Evolutionary conservation across 2,888 invertebrate genomes (phyloP), one percentile per base, ranked within the genome.

Genomic region (Heliconius charithonia): DNA sequence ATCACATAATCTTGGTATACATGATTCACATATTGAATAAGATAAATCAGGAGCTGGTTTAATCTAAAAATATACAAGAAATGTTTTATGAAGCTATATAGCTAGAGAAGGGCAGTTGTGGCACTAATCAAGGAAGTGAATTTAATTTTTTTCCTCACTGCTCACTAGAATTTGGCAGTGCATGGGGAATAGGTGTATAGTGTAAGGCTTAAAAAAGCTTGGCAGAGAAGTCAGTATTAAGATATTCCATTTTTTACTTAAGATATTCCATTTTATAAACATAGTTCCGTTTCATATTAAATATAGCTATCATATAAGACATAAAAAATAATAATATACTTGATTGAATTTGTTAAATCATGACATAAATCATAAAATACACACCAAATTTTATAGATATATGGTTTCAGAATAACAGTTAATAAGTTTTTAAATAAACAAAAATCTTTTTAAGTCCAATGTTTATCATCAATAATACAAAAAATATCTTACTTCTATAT

Each of bases 21-120:
- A 94, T 0, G 32, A n/a, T 0, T 88, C 87, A 82, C 94, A 94
- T 62, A 94, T 93, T 22, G 86, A 85, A 80, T 88, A 87, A 4
- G 80, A 81, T 16, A 83, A 70, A 3, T 81, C 79, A 70, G 70
- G 83, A 81, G 0, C 82, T 75, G 84, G 83, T 10, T 79, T 80
- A 27, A 92, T 85, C 91, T 93, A 85, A 19, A 87, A 83, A 69
- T 32, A n/a, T n/a, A n/a, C 29, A 56, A 66, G 7, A 32, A 66
- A 12, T n/a, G 10, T 37, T 41, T 22, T 41, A 69, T 69, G 6
- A 69, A 13, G 16, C 41, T 51, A 22, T 51, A 19, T 51, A 22
- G 19, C 51, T n/a, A 51, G 51, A 51, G 19, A 0, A 51, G 51
- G 6, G 6, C 51, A 51, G 6, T n/a, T n/a, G 59, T 59, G 59